Percentiles rank a stretch among this genome's conserved stretches.
Evolutionary conservation across 2,113 vertebrate genomes (phyloP).

Genomic region (Zosterops hypoxanthus): DNA sequence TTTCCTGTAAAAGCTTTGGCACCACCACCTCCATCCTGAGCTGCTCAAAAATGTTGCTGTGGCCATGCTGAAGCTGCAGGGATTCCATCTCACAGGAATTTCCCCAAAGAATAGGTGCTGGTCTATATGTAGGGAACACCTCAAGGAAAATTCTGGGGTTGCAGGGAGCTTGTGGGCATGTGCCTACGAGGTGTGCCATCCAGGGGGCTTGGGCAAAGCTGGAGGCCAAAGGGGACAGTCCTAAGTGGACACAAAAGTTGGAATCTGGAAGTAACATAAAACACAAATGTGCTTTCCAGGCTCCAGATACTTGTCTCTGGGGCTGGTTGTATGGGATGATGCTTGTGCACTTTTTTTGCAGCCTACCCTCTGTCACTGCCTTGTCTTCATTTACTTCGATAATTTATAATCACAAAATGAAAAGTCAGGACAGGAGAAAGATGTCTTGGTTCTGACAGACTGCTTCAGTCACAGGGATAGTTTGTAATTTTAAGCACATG

Average conservation of each 20-base stretch:
- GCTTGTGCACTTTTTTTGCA: background rate
- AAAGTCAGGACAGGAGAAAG: background rate
- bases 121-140: background rate
- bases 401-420: background rate
- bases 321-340: background rate
- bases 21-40: background rate
- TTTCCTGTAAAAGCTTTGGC: slow-evolving; percentile 37
- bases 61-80: background rate
- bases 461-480: background rate
- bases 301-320: background rate
- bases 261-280: background rate
- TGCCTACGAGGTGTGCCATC: background rate
- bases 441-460: background rate
- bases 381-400: background rate
- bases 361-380: background rate
- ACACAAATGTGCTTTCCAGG: background rate
- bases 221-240: background rate
- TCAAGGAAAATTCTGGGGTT: background rate
- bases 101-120: background rate
- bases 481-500: slow-evolving; percentile 6
- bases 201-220: background rate
- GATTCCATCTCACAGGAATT: background rate
- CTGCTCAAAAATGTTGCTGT: background rate
- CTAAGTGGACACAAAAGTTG: background rate
- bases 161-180: accelerated